These are phyloP conservation scores for Meriones unguiculatus DNA, from an alignment of 2,113 vertebrate genomes.

Conservation along the genomic window DNA sequence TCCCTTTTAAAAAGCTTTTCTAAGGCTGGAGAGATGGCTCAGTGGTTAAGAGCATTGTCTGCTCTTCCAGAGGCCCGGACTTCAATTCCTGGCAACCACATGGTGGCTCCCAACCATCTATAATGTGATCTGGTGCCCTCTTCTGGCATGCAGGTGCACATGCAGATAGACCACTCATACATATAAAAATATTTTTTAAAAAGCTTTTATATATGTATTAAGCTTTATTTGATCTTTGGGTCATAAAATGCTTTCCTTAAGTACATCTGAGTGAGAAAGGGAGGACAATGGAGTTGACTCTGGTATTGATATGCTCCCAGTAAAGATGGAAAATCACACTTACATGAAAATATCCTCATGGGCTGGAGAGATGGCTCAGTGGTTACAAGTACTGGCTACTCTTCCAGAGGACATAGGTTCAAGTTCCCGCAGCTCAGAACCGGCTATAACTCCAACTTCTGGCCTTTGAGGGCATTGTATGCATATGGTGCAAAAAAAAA, in stretches of 20 bases:
- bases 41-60: too few relatives aligned
- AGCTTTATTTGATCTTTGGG: neutral
- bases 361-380: neutral
- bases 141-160: too few relatives aligned
- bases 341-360: neutral
- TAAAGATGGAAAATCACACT: neutral
- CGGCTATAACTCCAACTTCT: neutral
- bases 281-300: neutral
- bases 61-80: too few relatives aligned
- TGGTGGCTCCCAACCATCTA: too few relatives aligned
- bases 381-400: neutral
- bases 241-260: neutral
- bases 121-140: too few relatives aligned
- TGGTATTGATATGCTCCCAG: neutral
- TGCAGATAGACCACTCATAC: too few relatives aligned
- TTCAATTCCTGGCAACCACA: too few relatives aligned
- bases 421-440: neutral
- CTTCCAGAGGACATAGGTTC: neutral
- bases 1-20: too few relatives aligned
- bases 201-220: neutral
- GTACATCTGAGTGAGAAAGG: neutral
- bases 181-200: neutral
- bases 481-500: neutral
- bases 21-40: too few relatives aligned
- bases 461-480: neutral